Evolutionary conservation across 1,140 invertebrate genomes (phyloP).

Genomic region (Apis dorsata): DNA sequence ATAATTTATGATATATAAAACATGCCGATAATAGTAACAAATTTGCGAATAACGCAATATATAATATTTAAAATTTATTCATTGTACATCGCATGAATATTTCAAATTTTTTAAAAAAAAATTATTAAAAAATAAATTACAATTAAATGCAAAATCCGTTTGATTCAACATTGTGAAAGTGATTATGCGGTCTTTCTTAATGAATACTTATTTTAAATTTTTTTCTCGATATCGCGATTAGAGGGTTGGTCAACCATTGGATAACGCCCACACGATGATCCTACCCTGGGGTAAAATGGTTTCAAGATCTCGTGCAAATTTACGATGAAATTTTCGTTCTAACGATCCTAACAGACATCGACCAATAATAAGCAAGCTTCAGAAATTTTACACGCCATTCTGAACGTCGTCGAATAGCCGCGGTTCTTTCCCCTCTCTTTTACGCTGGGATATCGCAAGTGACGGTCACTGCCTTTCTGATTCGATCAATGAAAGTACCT

Average conservation of each 20-base stretch:
- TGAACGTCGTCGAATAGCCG: conserved; percentile 67
- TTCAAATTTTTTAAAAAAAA: too few species aligned
- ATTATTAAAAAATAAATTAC: too few species aligned
- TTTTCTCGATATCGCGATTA: background rate
- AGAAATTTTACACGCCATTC: conserved; percentile 65
- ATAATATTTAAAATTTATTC: too few species aligned
- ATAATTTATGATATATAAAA: too few species aligned
- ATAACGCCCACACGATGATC: conserved; percentile 52
- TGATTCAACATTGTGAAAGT: too few species aligned
- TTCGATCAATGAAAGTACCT: conserved; percentile 72
- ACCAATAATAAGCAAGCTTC: conserved; percentile 65
- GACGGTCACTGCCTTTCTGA: conserved; percentile 60
- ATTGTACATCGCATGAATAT: too few species aligned
- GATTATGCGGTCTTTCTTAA: too few species aligned
- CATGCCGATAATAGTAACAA: too few species aligned
- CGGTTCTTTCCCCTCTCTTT: conserved; percentile 57
- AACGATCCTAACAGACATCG: conserved; percentile 47
- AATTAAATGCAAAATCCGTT: too few species aligned
- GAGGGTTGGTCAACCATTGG: conserved; percentile 29
- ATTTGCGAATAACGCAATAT: too few species aligned
- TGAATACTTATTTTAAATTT: background rate
- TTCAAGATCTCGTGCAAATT: conserved; percentile 32
- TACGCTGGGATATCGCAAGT: conserved; percentile 50
- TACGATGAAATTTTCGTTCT: conserved; percentile 45
- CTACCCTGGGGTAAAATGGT: conserved; percentile 7